phyloP scores from a whole-genome alignment of 2,888 invertebrate species.

The Perithous albicinctus region DNA sequence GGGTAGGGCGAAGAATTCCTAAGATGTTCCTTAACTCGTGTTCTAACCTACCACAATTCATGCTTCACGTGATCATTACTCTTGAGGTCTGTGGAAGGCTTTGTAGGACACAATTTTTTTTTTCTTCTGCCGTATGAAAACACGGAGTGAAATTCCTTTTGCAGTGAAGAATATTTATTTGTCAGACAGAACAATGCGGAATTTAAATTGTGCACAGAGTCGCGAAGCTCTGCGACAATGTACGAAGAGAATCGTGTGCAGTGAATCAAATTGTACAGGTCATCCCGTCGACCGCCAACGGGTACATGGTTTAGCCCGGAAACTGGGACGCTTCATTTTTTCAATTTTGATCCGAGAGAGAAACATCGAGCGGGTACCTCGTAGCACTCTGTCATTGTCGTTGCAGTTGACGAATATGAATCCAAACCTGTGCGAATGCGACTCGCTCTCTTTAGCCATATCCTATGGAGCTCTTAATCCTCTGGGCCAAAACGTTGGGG shows the following conservation, averaged over 20 bases:
- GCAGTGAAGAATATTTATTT: conserved; percentile 30
- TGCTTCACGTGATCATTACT: conserved; percentile 33
- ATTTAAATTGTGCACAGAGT: conserved; percentile 27
- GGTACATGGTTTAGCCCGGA: conserved; percentile 16
- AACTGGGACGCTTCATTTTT: conserved; percentile 44
- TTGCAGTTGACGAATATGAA: conserved; percentile 36
- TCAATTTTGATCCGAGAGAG: conserved; percentile 22
- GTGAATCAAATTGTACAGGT: conserved; percentile 26
- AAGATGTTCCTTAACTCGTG: neutral
- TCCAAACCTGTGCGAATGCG: conserved; percentile 19
- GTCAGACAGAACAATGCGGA: conserved; percentile 30
- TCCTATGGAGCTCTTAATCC: conserved; percentile 26
- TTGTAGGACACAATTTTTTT: conserved; percentile 16
- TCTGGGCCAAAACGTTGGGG: neutral
- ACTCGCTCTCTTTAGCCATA: neutral
- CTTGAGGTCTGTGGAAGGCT: conserved; percentile 9
- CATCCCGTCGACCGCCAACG: conserved; percentile 5
- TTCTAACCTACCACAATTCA: neutral
- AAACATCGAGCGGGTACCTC: neutral
- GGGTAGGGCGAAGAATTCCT: conserved; percentile 14
- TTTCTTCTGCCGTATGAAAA: conserved; percentile 7
- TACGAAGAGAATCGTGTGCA: conserved; percentile 18
- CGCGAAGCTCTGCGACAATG: conserved; percentile 21
- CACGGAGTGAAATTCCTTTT: conserved; percentile 1
- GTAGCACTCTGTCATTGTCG: conserved; percentile 59